A percentile compares a stretch with the other conserved stretches of the same genome.
These are phyloP conservation scores for Melipona quadrifasciata DNA, from an alignment of 1,140 invertebrate genomes.

Conservation along the genomic window DNA sequence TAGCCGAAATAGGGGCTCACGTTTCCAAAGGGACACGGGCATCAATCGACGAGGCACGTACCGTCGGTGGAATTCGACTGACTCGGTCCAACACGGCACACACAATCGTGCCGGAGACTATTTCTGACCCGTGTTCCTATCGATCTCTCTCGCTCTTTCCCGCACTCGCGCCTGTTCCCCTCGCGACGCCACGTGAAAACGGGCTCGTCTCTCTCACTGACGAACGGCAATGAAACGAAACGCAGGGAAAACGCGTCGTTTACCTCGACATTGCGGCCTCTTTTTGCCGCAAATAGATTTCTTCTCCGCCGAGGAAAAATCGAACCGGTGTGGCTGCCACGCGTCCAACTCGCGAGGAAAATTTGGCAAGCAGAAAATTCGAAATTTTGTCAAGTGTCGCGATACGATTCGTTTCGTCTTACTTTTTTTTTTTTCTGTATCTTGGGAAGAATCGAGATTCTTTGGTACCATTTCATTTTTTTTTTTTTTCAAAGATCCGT, in stretches of 20 bases:
- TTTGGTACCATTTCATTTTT: too few relatives aligned
- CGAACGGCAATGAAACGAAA: conserved; percentile 39
- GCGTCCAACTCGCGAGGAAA: too few relatives aligned
- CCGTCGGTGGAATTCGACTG: conserved; percentile 54
- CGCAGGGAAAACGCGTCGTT: conserved; percentile 22
- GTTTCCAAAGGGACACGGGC: conserved; percentile 18
- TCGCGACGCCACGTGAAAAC: background rate
- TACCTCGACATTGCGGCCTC: conserved; percentile 43
- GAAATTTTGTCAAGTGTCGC: too few relatives aligned
- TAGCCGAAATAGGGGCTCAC: conserved; percentile 15
- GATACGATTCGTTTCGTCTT: too few relatives aligned
- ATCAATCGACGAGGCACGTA: conserved; percentile 45
- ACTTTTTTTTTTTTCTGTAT: too few relatives aligned
- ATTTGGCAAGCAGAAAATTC: too few relatives aligned
- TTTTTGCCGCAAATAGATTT: conserved; percentile 17
- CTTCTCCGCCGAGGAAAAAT: background rate
- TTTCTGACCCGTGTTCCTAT: conserved; percentile 48
- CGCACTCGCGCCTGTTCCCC: background rate
- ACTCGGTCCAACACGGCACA: conserved; percentile 34
- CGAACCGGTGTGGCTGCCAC: background rate
- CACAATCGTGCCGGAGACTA: conserved; percentile 44
- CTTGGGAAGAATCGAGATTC: too few relatives aligned
- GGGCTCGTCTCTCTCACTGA: background rate
- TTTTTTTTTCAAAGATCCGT: too few relatives aligned
- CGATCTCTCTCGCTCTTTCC: conserved; percentile 30